phyloP scores from a whole-genome alignment of 2,113 vertebrate species.

The Megaceryle maxima region DNA sequence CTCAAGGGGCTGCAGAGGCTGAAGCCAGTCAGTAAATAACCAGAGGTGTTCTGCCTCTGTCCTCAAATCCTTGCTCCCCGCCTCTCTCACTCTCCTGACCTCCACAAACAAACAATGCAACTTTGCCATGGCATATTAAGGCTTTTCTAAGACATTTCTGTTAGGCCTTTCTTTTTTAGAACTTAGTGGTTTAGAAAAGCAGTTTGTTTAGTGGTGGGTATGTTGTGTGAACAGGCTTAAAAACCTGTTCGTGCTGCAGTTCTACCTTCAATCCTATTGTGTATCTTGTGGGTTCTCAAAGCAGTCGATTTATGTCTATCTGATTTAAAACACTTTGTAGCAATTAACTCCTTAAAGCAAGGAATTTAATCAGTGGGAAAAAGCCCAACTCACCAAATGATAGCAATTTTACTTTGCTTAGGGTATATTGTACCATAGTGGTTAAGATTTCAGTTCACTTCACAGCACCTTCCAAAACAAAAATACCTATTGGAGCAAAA shows the following conservation, averaged over 20 bases:
- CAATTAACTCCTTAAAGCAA: background rate
- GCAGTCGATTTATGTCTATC: background rate
- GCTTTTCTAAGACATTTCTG: background rate
- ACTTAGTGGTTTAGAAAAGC: background rate
- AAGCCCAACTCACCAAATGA: background rate
- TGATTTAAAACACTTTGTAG: background rate
- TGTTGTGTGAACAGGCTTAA: background rate
- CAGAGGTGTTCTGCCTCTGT: background rate
- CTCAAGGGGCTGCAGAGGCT: background rate
- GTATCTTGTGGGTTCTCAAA: background rate
- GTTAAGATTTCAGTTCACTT: background rate
- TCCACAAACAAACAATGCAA: background rate
- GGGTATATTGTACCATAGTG: background rate
- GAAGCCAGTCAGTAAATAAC: background rate
- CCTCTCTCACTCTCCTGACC: background rate
- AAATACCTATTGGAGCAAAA: background rate
- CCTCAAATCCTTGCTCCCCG: background rate
- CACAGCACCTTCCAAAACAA: background rate
- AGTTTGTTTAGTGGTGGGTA: background rate
- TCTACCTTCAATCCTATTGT: background rate
- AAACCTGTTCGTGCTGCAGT: background rate
- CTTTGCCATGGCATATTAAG: background rate
- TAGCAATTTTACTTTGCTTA: background rate
- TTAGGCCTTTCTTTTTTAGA: background rate
- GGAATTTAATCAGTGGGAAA: background rate